Evolutionary conservation across 2,888 invertebrate genomes (phyloP).

Genomic region (Tetragnatha montana): DNA sequence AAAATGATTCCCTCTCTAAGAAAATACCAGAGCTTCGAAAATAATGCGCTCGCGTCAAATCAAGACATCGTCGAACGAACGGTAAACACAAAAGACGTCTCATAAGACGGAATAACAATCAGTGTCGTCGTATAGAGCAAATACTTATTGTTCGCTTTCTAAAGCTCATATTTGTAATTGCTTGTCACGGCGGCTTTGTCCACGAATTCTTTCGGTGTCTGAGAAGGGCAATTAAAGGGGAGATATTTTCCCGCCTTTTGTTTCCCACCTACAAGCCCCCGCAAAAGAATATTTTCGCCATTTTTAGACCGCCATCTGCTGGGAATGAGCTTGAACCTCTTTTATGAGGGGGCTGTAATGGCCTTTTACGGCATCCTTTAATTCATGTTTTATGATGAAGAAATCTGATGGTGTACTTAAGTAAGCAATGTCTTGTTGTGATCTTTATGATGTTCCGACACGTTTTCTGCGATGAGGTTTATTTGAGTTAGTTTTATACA

Average conservation of each 20-base stretch:
- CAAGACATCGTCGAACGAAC: neutral
- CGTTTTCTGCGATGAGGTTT: too few relatives aligned
- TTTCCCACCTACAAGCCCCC: neutral
- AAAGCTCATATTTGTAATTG: slow-evolving; percentile 44
- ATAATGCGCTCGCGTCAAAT: neutral
- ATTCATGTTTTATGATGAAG: too few relatives aligned
- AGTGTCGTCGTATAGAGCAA: neutral
- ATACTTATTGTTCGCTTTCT: slow-evolving; percentile 10
- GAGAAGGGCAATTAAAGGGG: slow-evolving; percentile 34
- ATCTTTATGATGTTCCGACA: too few relatives aligned
- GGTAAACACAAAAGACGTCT: neutral
- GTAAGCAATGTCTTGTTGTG: too few relatives aligned
- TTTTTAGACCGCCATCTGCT: slow-evolving; percentile 4
- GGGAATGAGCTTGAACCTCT: neutral
- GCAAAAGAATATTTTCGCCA: neutral
- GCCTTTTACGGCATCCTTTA: too few relatives aligned
- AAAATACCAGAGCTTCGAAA: neutral
- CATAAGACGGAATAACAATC: neutral
- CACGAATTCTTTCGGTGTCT: slow-evolving; percentile 15
- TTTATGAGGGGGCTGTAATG: too few relatives aligned
- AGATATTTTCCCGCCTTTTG: neutral
- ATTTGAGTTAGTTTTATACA: too few relatives aligned
- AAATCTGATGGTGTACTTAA: too few relatives aligned
- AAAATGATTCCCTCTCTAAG: neutral
- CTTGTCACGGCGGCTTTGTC: slow-evolving; percentile 27